Base-by-base conservation (phyloP, 2,113 vertebrate species). In the Eudyptes chrysolophus region DNA sequence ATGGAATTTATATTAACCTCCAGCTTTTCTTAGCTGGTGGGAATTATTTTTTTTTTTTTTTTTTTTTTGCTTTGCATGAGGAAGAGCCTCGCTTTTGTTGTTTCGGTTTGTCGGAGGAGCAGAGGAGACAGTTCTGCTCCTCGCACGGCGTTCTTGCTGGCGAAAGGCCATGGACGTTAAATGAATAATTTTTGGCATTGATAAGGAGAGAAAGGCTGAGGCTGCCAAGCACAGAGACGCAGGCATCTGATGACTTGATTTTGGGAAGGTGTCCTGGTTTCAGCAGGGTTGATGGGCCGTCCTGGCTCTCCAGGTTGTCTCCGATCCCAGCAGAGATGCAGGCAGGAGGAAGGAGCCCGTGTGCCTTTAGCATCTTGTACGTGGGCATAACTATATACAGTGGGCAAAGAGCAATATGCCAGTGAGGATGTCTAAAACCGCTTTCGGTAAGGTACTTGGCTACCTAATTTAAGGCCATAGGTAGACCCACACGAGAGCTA, bases 1-100 rank as follows among this genome's bases (percentile, higher is more conserved):
- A 62, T 95, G 95, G 97, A 98, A 98, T 98, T 97, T 96, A 93
- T 97, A 97, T 97, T 97, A 96, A 97, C 96, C 97, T 97, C 92
- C 84, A 89, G 69, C 87, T 94, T 93, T 84, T 87, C 81, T 42
- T 93, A 92, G 80, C 90, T 34, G 20, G 30, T 89, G 76, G 89
- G 84, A 90, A 71, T 52, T 65, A 54, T 71, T 40, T 58, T 12
- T 55, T 34, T n/a, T 46, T 36, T 20, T 42, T 46, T 15, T 60
- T n/a, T 38, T 42, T n/a, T 36, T 20, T 46, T 42, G 42, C 42
- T 42, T 72, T 29, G 3, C 57, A 55, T 17, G 64, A 91, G 57
- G 55, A 66, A 71, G 74, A 68, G 61, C 66, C 46, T 92, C 0
- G 2, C 46, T 90, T 64, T 49, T 65, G 46, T 92, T 68, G 62